A percentile compares a stretch with the other conserved stretches of the same genome.
Evolutionary conservation across 2,888 invertebrate species (phyloP).

Genomic region (Myopa tessellatipennis): DNA sequence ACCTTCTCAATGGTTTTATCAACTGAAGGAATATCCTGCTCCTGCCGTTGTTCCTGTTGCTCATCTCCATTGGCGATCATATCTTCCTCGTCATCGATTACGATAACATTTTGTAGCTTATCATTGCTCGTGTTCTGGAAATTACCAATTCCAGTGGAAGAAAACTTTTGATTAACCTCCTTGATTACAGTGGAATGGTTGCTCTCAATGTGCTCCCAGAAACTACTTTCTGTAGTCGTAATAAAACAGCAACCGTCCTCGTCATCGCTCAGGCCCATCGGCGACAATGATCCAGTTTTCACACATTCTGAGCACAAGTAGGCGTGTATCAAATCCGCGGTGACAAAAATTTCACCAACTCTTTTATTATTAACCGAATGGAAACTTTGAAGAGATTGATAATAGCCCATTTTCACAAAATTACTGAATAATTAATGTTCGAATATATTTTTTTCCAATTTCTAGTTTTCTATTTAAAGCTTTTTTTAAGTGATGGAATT

Average conservation of each 20-base stretch:
- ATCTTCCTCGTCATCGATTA: constrained; percentile 25
- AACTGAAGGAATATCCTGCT: background rate
- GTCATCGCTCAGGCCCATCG: background rate
- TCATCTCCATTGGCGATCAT: background rate
- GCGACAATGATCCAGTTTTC: no score
- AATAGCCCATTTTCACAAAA: no score
- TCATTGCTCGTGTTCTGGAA: background rate
- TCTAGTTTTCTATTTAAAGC: no score
- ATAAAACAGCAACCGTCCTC: background rate
- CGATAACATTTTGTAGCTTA: constrained; percentile 5
- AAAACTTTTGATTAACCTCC: background rate
- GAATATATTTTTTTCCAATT: no score
- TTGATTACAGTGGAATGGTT: background rate
- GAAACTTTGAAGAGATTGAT: no score
- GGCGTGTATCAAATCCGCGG: background rate
- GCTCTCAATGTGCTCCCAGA: constrained; percentile 19
- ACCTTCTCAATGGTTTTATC: background rate
- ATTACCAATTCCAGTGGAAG: background rate
- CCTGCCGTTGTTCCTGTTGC: background rate
- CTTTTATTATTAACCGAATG: background rate
- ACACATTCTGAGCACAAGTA: constrained; percentile 15
- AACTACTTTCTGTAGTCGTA: background rate
- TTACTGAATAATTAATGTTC: no score
- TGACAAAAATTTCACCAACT: constrained; percentile 24
- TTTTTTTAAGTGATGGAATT: no score